Percentiles rank a stretch among this genome's conserved stretches.
Conservation (phyloP, 2,113 vertebrate genomes). For the Prochilodus magdalenae region DNA sequence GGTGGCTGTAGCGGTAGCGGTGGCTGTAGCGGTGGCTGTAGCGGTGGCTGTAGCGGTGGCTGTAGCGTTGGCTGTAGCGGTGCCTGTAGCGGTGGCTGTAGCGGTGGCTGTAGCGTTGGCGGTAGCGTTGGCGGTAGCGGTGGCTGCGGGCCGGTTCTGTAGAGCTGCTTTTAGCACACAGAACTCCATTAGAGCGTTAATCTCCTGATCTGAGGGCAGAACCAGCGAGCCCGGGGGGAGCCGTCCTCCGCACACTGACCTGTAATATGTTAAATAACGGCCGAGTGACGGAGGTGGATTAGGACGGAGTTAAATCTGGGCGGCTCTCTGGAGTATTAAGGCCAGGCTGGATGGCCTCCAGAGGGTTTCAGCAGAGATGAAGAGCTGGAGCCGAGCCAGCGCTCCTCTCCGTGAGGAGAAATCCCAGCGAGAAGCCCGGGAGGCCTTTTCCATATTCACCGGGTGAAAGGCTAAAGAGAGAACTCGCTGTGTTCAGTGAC, state of each 20-base stretch:
- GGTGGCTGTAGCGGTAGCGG: too few relatives aligned
- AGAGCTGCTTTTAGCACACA: neutral
- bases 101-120: too few relatives aligned
- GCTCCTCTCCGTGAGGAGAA: neutral
- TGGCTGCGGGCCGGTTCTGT: neutral
- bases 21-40: too few relatives aligned
- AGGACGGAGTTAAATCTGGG: neutral
- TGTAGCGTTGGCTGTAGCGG: too few relatives aligned
- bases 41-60: too few relatives aligned
- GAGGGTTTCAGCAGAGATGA: neutral
- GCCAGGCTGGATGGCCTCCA: neutral
- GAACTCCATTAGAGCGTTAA: neutral
- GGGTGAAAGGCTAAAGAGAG: neutral
- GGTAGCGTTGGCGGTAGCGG: neutral
- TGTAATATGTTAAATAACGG: neutral
- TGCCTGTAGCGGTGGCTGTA: too few relatives aligned
- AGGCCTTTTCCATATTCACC: neutral
- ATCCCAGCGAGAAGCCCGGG: neutral
- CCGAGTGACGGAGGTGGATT: neutral
- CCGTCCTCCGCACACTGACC: neutral
- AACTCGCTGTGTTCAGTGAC: neutral
- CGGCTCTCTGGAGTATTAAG: neutral
- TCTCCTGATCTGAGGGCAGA: conserved; percentile 11
- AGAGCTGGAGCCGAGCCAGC: neutral
- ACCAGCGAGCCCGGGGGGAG: neutral